Evolutionary conservation across 2,113 vertebrate genomes (phyloP).

Genomic region (Oryzias melastigma): DNA sequence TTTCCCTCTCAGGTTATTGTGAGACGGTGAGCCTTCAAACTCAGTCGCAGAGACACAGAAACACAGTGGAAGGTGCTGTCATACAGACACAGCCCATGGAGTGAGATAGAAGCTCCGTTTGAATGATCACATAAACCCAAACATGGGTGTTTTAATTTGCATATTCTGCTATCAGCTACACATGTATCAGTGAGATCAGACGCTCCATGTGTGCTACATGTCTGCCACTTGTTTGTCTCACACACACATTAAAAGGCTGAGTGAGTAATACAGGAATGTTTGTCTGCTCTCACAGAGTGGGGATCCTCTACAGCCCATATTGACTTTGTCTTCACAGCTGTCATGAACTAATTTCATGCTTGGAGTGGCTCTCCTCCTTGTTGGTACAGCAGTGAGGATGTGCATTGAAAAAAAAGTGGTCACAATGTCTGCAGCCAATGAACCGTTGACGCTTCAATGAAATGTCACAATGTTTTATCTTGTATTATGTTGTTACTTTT

Average conservation of each 20-base stretch:
- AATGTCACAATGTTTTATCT: neutral
- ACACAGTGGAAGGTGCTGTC: no score
- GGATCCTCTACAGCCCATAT: constrained; percentile 37
- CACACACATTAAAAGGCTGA: neutral
- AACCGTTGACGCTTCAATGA: neutral
- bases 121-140: no score
- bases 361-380: constrained; percentile 9
- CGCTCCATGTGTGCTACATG: no score
- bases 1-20: no score
- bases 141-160: no score
- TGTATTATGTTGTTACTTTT: neutral
- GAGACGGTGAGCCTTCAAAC: no score
- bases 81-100: no score
- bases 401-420: constrained; percentile 5
- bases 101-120: no score
- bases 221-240: neutral
- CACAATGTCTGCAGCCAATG: constrained; percentile 7
- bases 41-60: no score
- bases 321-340: constrained; percentile 49
- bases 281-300: constrained; percentile 6
- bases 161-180: no score
- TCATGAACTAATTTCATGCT: constrained; percentile 56
- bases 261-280: constrained; percentile 13
- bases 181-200: no score
- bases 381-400: constrained; percentile 13